Conservation (phyloP, 2,888 invertebrate genomes). For the Drosophila paramelanica region DNA sequence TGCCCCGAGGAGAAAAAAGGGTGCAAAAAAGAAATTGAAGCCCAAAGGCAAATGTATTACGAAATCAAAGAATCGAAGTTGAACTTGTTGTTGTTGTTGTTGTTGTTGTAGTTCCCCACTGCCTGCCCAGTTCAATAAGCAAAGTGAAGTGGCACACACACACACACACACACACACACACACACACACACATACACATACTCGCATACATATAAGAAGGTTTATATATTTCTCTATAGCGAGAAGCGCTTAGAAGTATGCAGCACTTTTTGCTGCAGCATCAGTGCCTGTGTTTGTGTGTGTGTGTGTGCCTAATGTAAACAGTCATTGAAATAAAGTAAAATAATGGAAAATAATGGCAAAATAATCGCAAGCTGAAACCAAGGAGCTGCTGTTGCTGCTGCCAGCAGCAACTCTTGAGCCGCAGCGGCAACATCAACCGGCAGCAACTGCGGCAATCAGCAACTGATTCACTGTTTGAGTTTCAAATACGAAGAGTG, state of each 20-base stretch:
- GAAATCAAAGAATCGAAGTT: constrained; percentile 63
- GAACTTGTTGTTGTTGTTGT: constrained; percentile 2
- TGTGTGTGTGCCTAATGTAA: constrained; percentile 66
- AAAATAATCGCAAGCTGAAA: constrained; percentile 74
- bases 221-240: background rate
- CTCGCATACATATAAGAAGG: constrained; percentile 7
- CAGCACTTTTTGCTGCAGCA: constrained; percentile 50
- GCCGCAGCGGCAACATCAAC: constrained; percentile 9
- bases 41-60: constrained; percentile 34
- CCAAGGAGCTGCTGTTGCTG: constrained; percentile 28
- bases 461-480: constrained; percentile 29
- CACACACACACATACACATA: constrained; percentile 20
- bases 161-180: constrained; percentile 20
- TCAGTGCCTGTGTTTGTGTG: constrained; percentile 4
- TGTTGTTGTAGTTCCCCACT: constrained; percentile 19
- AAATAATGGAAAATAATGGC: constrained; percentile 81
- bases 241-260: constrained; percentile 45
- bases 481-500: constrained; percentile 10
- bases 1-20: constrained; percentile 3
- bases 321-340: constrained; percentile 82
- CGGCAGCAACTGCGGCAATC: constrained; percentile 11
- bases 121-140: constrained; percentile 67
- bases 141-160: constrained; percentile 52
- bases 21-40: background rate
- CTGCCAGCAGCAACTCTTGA: constrained; percentile 20